phyloP scores from a whole-genome alignment of 1,140 invertebrate species.

The Neuroterus valhalla region DNA sequence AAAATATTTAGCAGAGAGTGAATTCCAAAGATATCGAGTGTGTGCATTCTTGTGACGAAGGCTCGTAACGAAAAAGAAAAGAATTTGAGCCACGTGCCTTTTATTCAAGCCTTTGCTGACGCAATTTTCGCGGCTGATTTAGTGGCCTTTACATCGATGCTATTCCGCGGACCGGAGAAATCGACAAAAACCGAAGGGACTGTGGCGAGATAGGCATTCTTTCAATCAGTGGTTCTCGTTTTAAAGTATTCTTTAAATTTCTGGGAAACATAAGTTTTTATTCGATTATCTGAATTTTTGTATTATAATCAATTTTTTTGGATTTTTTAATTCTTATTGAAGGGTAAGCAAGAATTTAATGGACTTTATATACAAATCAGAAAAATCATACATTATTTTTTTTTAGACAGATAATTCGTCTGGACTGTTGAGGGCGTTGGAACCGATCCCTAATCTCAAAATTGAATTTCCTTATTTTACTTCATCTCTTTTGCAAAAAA shows the following conservation, averaged over 20 bases:
- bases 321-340: no score
- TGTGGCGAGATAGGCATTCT: conserved; percentile 31
- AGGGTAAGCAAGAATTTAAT: no score
- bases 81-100: conserved; percentile 11
- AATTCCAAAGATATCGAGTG: conserved; percentile 26
- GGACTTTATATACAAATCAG: no score
- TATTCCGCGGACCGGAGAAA: conserved; percentile 37
- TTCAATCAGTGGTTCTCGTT: conserved; percentile 35
- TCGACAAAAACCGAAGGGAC: conserved; percentile 33
- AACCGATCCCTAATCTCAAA: no score
- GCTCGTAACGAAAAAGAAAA: neutral
- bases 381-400: no score
- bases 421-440: no score
- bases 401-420: no score
- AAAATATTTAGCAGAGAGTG: neutral
- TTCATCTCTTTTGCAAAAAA: no score
- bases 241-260: neutral
- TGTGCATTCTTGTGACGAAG: conserved; percentile 6
- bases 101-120: conserved; percentile 12
- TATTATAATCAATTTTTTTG: no score
- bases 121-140: conserved; percentile 20
- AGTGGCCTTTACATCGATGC: conserved; percentile 13
- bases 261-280: neutral
- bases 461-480: no score
- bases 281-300: no score